Evolutionary conservation across 2,888 invertebrate species (phyloP), one percentile per base, ranked within the genome.

Genomic region (Leptinotarsa haldemani): DNA sequence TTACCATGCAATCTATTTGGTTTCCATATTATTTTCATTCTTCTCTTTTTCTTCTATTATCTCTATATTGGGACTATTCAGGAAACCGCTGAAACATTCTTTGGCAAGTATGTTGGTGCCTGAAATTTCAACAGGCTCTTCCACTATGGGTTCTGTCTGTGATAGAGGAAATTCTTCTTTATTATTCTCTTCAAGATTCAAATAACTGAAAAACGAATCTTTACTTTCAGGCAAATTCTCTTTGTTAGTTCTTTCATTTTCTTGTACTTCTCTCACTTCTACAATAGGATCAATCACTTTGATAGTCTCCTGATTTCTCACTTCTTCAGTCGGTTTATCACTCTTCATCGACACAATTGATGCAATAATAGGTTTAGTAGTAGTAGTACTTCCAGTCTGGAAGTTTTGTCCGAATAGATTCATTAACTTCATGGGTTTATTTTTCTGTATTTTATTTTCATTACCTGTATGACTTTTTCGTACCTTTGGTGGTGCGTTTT

Each of bases 11-110:
- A 13, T 7, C 13, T 56, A 13, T 22, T 56, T 15, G 3, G 40
- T 9, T 30, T 61, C 4, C n/a, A 30, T n/a, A 61, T 30, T 30
- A 4, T 61, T n/a, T n/a, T 40, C 30, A 30, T 40, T 61, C 30
- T 40, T 61, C n/a, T 61, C 61, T 16, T 40, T 61, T 61, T 61
- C 61, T 61, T 61, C 30, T 30, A 61, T 61, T 30, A 61, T 61
- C 12, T 61, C 61, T 16, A 61, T 61, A 40, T 61, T 61, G n/a
- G 61, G 61, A 40, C 61, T 61, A 20, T 61, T 61, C 9, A 61
- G 13, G 7, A 61, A 20, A 22, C 56, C 56, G 5, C 56, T 40
- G 3, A 61, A 25, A 40, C 40, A 61, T 40, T 61, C 61, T 16
- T 61, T 61, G 5, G 13, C 61, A 7, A 61, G 18, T 56, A 56